Base-by-base conservation (phyloP, 1,140 invertebrate species). In the Musca vetustissima region DNA sequence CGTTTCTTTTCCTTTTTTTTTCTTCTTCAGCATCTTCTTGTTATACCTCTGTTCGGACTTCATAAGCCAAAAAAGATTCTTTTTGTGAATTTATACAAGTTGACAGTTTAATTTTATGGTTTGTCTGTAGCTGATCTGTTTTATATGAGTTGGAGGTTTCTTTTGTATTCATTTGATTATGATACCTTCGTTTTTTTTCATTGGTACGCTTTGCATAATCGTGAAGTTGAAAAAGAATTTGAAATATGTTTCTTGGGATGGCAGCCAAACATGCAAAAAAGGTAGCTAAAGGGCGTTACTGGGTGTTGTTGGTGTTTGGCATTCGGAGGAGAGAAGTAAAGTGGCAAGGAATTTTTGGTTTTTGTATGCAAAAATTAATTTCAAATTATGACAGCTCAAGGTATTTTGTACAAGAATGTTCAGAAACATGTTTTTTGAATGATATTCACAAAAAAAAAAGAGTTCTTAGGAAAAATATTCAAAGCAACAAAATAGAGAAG, bases 21-120 rank as follows among this genome's bases (percentile, higher is more conserved):
- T 32, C 21, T 50, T 57, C 13, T 66, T 53, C 36, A 25, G 15
- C 8, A 8, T 52, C 50, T 57, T 22, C 4, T 57, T 57, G 0
- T 24, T 57, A 7, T 7, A 14, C 57, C 61, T 32, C 47, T 68
- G 22, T 57, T 71, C 22, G 55, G 19, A 8, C 36, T 11, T 43
- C 36, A 43, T 13, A 43, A 43, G 64, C 64, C 78, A 80, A 80
- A 77, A 80, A 80, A 80, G 13, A 11, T n/a, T 61, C 36, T 28
- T 61, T 61, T 61, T 61, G 57, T 61, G 57, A 61, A 61, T 61
- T 61, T 61, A 80, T 80, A 77, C 78, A 80, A 80, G 78, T 80
- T 80, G 78, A 80, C 78, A 80, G 78, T 80, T 80, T 80, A 80
- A 80, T 80, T 80, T 80, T 80, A 80, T 80, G 78, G 78, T 80